Evolutionary conservation across 1,140 invertebrate species (phyloP), one percentile per base, ranked within the genome.

Genomic region (Lepidurus packardi): DNA sequence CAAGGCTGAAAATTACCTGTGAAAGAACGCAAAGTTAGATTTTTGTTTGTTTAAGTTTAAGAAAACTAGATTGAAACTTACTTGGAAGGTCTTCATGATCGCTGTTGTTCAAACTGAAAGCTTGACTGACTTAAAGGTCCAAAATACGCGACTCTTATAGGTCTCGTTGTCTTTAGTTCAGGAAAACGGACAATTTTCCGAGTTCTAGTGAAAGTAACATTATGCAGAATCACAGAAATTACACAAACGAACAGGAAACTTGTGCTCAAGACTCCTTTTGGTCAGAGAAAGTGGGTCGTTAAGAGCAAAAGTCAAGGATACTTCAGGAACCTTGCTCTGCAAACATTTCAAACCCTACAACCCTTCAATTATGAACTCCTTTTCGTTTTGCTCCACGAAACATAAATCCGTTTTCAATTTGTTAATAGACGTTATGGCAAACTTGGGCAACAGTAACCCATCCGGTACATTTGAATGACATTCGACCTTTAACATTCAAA

Each of bases 261-360:
- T 65, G 21, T n/a, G 8, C 16, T 65, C 21, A n/a, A 7, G 53
- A n/a, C 53, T 13, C 16, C n/a, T 65, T 65, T 65, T 13, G 53
- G 16, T 21, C 53, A 65, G 53, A 21, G 53, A 65, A 65, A 65
- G 53, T 65, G 53, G 53, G 53, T 65, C 53, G 13, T 16, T 34
- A 65, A 65, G 53, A 65, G 53, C 53, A 65, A 65, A 65, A 65
- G 53, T 65, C 53, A 65, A 65, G 53, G 53, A 65, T 65, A 65
- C 53, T 65, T 65, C 53, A 16, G 53, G 53, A 13, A 65, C n/a
- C 53, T 65, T 65, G 13, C 53, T 65, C 45, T n/a, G 21, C 53
- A 9, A 65, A 13, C 47, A 65, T 13, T 65, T 21, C 16, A 65
- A n/a, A 7, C 21, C 53, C 53, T 65, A 21, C 53, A 21, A n/a